Percentiles rank a stretch among this genome's conserved stretches.
phyloP scores from a whole-genome alignment of 2,888 invertebrate genomes.

The Acanthosoma haemorrhoidale region DNA sequence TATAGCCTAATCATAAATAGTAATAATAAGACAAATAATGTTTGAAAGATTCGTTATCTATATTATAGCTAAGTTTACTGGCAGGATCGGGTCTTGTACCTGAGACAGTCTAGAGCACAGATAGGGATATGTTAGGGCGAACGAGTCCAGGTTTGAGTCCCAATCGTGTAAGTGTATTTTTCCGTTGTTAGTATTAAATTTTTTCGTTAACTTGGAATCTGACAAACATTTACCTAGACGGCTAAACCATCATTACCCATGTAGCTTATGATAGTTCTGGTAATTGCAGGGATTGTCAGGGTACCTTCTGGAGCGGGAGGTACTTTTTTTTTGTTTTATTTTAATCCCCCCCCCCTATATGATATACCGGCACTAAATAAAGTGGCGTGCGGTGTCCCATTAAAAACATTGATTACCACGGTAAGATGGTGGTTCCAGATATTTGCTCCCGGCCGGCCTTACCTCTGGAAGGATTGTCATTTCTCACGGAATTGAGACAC shows the following conservation, averaged over 20 bases:
- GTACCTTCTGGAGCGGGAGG: neutral
- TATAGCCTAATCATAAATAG: too few relatives aligned
- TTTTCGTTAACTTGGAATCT: too few relatives aligned
- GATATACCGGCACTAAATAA: slow-evolving; percentile 35
- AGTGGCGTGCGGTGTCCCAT: slow-evolving; percentile 38
- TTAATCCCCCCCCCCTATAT: slow-evolving; percentile 1
- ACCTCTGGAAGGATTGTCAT: slow-evolving; percentile 19
- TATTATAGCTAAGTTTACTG: too few relatives aligned
- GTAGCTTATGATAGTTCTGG: slow-evolving; percentile 2
- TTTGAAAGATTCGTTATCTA: too few relatives aligned
- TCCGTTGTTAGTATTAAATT: too few relatives aligned
- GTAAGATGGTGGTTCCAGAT: slow-evolving; percentile 18
- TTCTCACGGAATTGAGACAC: slow-evolving; percentile 21
- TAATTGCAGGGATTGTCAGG: neutral
- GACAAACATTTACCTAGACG: neutral
- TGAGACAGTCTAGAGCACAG: too few relatives aligned
- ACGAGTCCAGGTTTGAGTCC: too few relatives aligned
- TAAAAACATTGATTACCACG: slow-evolving; percentile 35
- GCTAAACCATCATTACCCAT: neutral
- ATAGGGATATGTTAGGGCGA: too few relatives aligned
- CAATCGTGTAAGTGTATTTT: too few relatives aligned
- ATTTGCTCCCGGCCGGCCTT: slow-evolving; percentile 11
- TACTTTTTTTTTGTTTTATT: neutral
- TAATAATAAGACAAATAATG: too few relatives aligned
- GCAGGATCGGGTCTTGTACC: too few relatives aligned